phyloP scores from a whole-genome alignment of 2,113 vertebrate genomes.

The Lampris megalopsis region DNA sequence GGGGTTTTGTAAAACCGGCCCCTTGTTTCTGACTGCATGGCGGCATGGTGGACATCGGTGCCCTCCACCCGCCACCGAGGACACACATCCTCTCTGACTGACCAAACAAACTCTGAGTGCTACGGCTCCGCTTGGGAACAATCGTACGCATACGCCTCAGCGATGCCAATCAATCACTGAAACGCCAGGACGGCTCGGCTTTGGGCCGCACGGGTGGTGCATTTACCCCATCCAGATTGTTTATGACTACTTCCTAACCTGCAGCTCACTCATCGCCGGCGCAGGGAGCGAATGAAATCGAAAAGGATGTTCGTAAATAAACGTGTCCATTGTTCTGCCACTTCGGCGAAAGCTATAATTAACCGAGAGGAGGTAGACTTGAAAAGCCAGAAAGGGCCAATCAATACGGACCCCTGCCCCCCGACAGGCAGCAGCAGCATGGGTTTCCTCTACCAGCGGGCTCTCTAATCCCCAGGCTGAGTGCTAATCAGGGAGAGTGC shows the following conservation, averaged over 20 bases:
- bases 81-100: constrained; percentile 40
- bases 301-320: constrained; percentile 35
- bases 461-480: not conserved
- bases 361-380: constrained; percentile 32
- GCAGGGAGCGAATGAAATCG: constrained; percentile 22
- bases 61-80: constrained; percentile 13
- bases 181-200: constrained; percentile 8
- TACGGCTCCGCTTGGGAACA: constrained; percentile 23
- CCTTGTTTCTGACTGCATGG: not conserved
- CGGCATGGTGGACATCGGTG: not conserved
- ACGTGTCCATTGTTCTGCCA: constrained; percentile 39
- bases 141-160: constrained; percentile 47
- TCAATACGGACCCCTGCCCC: constrained; percentile 43
- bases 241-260: constrained; percentile 35
- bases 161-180: constrained; percentile 35
- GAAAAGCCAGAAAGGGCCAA: constrained; percentile 40
- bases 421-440: constrained; percentile 14
- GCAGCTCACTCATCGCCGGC: constrained; percentile 24
- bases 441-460: constrained; percentile 6
- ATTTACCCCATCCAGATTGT: not conserved
- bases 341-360: constrained; percentile 30
- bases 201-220: not conserved
- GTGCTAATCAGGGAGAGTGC: constrained; percentile 38
- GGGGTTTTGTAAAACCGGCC: too few relatives aligned
- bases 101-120: constrained; percentile 42